Evolutionary conservation across 2,888 invertebrate genomes (phyloP).

Genomic region (Patella depressa): DNA sequence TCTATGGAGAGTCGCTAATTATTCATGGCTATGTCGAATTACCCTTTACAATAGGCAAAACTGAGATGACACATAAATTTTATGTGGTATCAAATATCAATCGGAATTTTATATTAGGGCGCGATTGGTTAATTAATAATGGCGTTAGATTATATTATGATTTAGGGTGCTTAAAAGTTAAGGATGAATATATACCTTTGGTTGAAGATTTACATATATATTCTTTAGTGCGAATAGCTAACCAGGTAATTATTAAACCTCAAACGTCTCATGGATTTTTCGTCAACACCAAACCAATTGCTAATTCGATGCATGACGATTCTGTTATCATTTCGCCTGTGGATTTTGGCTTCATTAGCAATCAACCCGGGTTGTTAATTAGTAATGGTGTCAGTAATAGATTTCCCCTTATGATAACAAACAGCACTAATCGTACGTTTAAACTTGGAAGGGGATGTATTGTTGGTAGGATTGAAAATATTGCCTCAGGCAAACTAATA

Average conservation of each 20-base stretch:
- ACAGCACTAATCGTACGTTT: background rate
- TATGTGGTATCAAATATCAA: background rate
- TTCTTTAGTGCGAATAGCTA: no score
- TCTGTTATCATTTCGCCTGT: no score
- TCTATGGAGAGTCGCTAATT: background rate
- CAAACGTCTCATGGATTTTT: no score
- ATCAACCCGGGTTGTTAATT: background rate
- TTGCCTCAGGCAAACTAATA: background rate
- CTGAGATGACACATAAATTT: background rate
- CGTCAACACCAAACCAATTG: no score
- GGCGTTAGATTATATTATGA: no score
- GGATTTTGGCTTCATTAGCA: no score
- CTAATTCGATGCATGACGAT: no score
- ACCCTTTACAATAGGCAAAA: background rate
- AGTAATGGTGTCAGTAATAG: background rate
- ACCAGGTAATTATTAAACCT: no score
- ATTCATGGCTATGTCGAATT: background rate
- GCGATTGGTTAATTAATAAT: no score
- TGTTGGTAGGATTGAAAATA: background rate
- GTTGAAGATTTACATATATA: no score
- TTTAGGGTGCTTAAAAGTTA: no score
- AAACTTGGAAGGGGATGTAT: conserved; percentile 11
- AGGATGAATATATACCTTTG: no score
- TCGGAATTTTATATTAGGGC: background rate
- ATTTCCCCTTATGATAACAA: background rate